Percentiles rank a stretch among this genome's conserved stretches.
Evolutionary conservation across 2,888 invertebrate genomes (phyloP).

Genomic region (Drosophila hamatofila): DNA sequence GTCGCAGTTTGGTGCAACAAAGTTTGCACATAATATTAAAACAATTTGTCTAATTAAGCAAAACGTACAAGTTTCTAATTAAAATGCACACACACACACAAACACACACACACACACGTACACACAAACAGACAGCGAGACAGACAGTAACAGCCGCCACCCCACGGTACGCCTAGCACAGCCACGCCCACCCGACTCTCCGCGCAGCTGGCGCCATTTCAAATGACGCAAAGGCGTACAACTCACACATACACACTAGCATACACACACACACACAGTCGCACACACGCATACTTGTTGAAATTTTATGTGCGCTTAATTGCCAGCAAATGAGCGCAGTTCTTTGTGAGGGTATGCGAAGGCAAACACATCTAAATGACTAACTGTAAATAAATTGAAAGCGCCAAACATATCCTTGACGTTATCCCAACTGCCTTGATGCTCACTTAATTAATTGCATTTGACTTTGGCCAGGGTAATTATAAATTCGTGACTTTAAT

Average conservation of each 20-base stretch:
- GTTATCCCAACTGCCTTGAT: conserved; percentile 31
- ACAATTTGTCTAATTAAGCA: conserved; percentile 80
- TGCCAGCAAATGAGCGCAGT: conserved; percentile 75
- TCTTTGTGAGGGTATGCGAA: conserved; percentile 38
- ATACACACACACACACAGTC: not conserved
- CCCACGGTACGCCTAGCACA: conserved; percentile 17
- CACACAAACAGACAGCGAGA: conserved; percentile 19
- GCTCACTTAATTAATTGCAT: conserved; percentile 73
- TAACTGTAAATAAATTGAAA: conserved; percentile 72
- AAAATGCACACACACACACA: conserved; percentile 56
- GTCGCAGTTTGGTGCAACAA: conserved; percentile 61
- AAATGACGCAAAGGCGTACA: conserved; percentile 47
- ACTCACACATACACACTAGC: conserved; percentile 15
- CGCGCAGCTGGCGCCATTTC: conserved; percentile 52
- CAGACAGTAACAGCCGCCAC: conserved; percentile 32
- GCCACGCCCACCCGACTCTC: conserved; percentile 26
- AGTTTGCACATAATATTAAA: conserved; percentile 71
- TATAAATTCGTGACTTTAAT: conserved; percentile 52
- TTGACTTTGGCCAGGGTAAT: conserved; percentile 53
- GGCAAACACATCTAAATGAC: conserved; percentile 70
- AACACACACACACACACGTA: conserved; percentile 7
- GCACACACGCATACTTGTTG: conserved; percentile 26
- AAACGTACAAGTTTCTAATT: conserved; percentile 81
- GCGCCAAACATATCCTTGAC: conserved; percentile 48
- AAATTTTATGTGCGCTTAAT: conserved; percentile 72